Conservation (phyloP, 2,888 invertebrate species). For the Prenolepis imparis region DNA sequence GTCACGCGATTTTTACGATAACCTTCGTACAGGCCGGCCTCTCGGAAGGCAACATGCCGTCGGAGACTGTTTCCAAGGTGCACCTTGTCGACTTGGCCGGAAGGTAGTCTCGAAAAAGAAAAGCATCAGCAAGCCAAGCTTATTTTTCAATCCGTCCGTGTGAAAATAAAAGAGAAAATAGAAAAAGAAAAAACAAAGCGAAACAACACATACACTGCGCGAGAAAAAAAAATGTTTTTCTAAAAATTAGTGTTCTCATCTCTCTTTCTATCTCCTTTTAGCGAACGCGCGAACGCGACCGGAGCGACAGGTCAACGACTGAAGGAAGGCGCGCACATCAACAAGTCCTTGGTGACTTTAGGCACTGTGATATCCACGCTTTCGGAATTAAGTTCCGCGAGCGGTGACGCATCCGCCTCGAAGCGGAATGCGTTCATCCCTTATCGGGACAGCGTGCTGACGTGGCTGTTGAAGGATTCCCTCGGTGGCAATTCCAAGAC, state of each 20-base stretch:
- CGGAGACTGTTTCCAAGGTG: slow-evolving; percentile 96
- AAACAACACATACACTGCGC: background rate
- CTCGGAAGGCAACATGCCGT: slow-evolving; percentile 92
- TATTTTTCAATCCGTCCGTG: slow-evolving; percentile 4
- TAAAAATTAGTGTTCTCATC: background rate
- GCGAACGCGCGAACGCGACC: slow-evolving; percentile 95
- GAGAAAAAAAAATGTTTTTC: background rate
- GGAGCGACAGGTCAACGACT: slow-evolving; percentile 96
- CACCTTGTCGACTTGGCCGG: slow-evolving; percentile 96
- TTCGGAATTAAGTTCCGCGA: slow-evolving; percentile 89
- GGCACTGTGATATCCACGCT: slow-evolving; percentile 95
- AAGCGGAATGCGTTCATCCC: slow-evolving; percentile 91
- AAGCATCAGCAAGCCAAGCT: slow-evolving; percentile 15
- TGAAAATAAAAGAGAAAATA: slow-evolving; percentile 25
- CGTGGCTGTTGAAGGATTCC: slow-evolving; percentile 95
- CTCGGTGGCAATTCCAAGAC: slow-evolving; percentile 96
- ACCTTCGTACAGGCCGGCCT: slow-evolving; percentile 96
- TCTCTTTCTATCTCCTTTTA: slow-evolving; percentile 81
- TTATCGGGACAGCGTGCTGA: slow-evolving; percentile 95
- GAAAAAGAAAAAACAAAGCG: background rate
- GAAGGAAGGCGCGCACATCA: slow-evolving; percentile 96
- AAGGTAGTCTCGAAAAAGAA: slow-evolving; percentile 87
- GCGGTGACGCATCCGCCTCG: slow-evolving; percentile 83
- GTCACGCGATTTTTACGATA: slow-evolving; percentile 96
- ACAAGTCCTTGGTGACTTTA: slow-evolving; percentile 95